Base-by-base conservation (phyloP, 2,797 vertebrate species). In the Acrossocheilus fasciatus region DNA sequence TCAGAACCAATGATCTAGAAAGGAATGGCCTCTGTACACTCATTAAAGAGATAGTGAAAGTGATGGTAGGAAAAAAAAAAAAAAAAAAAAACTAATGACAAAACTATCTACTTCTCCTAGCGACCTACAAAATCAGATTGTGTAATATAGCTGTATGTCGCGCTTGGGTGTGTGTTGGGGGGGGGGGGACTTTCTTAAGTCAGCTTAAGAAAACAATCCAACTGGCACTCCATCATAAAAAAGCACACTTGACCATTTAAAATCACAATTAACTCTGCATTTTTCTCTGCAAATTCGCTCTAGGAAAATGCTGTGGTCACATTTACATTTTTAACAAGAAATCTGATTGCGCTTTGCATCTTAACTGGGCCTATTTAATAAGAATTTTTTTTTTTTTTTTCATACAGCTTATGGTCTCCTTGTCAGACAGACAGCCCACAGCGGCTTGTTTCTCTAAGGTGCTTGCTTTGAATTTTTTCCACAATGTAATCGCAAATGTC, bases 21-120 rank as follows among this genome's bases (percentile, higher is more conserved):
- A 90, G 84, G 89, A 85, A 88, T 91, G 91, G 91, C 92, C 91
- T 92, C 90, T 88, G 83, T 79, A 77, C 54, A 62, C 88, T 92
- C 92, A 95, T 94, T 94, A 90, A 94, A 91, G 88, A 91, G 80
- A 91, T 90, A 92, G 90, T 39, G 39, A n/a, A 79, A 89, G 69
- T 74, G 89, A 94, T 92, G 92, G 84, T 88, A 87, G 39, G 23
- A 86, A 91, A 74, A 87, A 47, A 87, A 50, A 14, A 87, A 47
- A 87, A 50, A 14, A 26, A 26, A 26, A 26, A 26, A 26, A 26
- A 26, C 2, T 86, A 87, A 85, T 86, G 80, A 91, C 89, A 91
- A 82, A 86, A 82, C 69, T n/a, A 78, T 59, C 81, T 26, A 68
- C 87, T 47, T 57, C 43, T 80, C 26, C 50, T 50, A 15, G 17